A percentile compares a stretch with the other conserved stretches of the same genome.
These are phyloP conservation scores for Papilio polyxenes DNA, from an alignment of 1,140 invertebrate species.

Conservation along the genomic window DNA sequence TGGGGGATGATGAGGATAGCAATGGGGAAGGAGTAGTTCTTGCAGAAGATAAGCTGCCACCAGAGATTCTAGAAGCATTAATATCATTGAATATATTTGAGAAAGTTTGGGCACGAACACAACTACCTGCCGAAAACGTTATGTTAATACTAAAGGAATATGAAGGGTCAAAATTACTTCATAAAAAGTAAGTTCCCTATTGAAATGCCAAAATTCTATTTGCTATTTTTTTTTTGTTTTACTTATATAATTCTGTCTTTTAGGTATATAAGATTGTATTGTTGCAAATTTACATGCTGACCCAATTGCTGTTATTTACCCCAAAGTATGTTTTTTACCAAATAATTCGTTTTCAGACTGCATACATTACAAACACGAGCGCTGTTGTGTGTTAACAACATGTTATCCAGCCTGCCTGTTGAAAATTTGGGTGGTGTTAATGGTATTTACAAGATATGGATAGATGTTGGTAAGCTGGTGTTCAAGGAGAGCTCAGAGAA, in stretches of 20 bases:
- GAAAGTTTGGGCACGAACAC: constrained; percentile 81
- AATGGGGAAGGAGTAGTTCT: constrained; percentile 56
- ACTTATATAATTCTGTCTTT: too few species aligned
- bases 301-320: too few species aligned
- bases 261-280: too few species aligned
- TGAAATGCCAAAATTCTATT: not conserved
- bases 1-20: constrained; percentile 67
- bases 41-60: constrained; percentile 74
- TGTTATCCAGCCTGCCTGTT: constrained; percentile 82
- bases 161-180: constrained; percentile 74
- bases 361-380: constrained; percentile 81
- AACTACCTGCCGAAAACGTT: constrained; percentile 78
- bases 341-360: constrained; percentile 63
- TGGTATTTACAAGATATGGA: constrained; percentile 80
- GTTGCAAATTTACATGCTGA: too few species aligned
- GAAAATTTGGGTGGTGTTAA: constrained; percentile 83
- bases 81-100: constrained; percentile 79
- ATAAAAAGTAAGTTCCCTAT: constrained; percentile 71
- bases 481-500: constrained; percentile 78
- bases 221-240: too few species aligned
- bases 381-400: constrained; percentile 85
- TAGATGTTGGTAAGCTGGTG: constrained; percentile 82
- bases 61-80: constrained; percentile 80
- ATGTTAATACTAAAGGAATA: constrained; percentile 77
- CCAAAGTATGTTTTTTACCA: not conserved